phyloP scores from a whole-genome alignment of 2,888 invertebrate species.

The Stenichneumon culpator region DNA sequence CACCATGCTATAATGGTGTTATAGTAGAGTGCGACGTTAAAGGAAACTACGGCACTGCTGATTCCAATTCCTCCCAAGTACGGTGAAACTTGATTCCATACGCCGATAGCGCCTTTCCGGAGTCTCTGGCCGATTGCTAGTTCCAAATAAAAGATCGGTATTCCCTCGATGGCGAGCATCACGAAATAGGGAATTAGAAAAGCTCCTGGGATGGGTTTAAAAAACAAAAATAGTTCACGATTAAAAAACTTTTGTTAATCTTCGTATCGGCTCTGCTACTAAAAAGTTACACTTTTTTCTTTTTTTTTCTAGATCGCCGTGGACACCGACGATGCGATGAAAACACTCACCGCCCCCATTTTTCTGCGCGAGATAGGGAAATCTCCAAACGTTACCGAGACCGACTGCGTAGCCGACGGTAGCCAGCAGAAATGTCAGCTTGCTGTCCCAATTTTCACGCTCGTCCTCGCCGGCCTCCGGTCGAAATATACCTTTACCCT shows the following conservation, averaged over 20 bases:
- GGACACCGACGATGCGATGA: not conserved
- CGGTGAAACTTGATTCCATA: slow-evolving; percentile 97
- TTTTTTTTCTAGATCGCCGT: not conserved
- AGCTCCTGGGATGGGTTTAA: slow-evolving; percentile 89
- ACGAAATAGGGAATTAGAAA: slow-evolving; percentile 98
- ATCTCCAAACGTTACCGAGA: slow-evolving; percentile 97
- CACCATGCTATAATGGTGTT: slow-evolving; percentile 99
- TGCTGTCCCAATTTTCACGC: slow-evolving; percentile 97
- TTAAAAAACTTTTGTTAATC: slow-evolving; percentile 5
- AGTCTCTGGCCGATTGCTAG: slow-evolving; percentile 97
- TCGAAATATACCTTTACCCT: slow-evolving; percentile 88
- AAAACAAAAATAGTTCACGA: slow-evolving; percentile 11
- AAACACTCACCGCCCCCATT: slow-evolving; percentile 92
- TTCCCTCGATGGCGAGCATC: slow-evolving; percentile 97
- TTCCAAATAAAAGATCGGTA: slow-evolving; percentile 98
- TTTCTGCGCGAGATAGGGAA: slow-evolving; percentile 97
- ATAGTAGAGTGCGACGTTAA: slow-evolving; percentile 98
- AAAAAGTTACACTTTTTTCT: not conserved
- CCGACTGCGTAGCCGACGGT: slow-evolving; percentile 98
- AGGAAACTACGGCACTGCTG: slow-evolving; percentile 97
- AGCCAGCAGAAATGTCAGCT: slow-evolving; percentile 95
- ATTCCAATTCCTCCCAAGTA: slow-evolving; percentile 96
- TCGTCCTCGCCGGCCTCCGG: slow-evolving; percentile 91
- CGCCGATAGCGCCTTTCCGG: slow-evolving; percentile 97
- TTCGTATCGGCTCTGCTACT: not conserved